Conservation (phyloP, 1,140 invertebrate species). For the Drosophila saltans region DNA sequence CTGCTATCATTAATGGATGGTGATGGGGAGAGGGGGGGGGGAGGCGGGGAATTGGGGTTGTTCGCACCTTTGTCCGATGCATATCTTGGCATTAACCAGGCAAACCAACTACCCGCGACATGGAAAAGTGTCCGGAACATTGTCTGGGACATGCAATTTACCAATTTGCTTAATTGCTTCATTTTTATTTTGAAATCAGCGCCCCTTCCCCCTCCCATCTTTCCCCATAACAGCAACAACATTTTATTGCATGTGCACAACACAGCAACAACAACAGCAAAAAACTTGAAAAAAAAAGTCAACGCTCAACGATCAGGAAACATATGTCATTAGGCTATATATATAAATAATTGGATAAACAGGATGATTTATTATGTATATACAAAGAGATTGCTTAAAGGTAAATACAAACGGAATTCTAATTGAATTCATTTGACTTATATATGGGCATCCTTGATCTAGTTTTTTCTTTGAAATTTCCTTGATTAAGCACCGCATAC, state of each 20-base stretch:
- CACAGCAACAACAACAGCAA: slow-evolving; percentile 21
- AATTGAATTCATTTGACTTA: slow-evolving; percentile 39
- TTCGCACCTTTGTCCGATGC: slow-evolving; percentile 68
- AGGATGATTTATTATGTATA: too few relatives aligned
- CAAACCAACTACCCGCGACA: slow-evolving; percentile 31
- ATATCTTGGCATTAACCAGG: slow-evolving; percentile 51
- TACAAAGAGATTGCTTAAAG: too few relatives aligned
- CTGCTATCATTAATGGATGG: slow-evolving; percentile 10
- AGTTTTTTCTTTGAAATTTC: slow-evolving; percentile 30
- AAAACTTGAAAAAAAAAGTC: background rate
- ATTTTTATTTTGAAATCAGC: slow-evolving; percentile 31
- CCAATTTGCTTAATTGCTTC: slow-evolving; percentile 74
- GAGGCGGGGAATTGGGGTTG: slow-evolving; percentile 20
- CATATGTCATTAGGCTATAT: background rate
- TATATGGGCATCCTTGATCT: slow-evolving; percentile 37
- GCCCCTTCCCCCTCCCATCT: too few relatives aligned
- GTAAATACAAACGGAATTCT: background rate
- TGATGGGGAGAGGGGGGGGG: too few relatives aligned
- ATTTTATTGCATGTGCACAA: slow-evolving; percentile 43
- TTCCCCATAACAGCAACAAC: slow-evolving; percentile 15
- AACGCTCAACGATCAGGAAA: background rate
- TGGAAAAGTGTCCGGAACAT: slow-evolving; percentile 46
- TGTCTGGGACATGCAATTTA: slow-evolving; percentile 69
- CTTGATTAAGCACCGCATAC: slow-evolving; percentile 36
- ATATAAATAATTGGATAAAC: too few relatives aligned